Evolutionary conservation across 2,113 vertebrate genomes (phyloP).

Genomic region (Macrotus californicus): DNA sequence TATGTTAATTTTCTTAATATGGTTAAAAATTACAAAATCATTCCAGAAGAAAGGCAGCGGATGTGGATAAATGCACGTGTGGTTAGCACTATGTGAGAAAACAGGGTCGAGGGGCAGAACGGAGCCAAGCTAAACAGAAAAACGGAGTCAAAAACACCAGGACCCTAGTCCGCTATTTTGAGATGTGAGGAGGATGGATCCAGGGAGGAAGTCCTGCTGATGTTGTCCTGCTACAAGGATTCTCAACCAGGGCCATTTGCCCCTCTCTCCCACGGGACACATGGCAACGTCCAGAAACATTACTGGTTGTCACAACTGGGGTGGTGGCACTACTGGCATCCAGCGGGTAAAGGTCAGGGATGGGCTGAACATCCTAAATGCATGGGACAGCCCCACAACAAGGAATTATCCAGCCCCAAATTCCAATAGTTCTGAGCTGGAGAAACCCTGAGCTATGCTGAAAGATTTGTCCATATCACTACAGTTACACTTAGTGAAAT

Average conservation of each 20-base stretch:
- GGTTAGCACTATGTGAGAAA: background rate
- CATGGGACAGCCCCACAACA: background rate
- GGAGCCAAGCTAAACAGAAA: background rate
- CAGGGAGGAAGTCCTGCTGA: background rate
- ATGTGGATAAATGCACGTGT: rapidly evolving
- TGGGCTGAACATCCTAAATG: too few species aligned
- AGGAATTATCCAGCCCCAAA: background rate
- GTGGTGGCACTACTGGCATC: background rate
- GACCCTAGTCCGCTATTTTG: background rate
- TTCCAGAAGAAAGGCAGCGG: background rate
- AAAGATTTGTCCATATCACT: background rate
- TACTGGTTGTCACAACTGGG: background rate
- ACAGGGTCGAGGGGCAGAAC: background rate
- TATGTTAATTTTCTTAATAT: background rate
- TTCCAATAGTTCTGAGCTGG: background rate
- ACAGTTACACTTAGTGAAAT: background rate
- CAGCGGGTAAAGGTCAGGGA: background rate
- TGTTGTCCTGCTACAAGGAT: background rate
- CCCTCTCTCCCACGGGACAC: background rate
- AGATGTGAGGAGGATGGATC: background rate
- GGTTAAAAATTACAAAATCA: background rate
- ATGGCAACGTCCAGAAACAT: background rate
- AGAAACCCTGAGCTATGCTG: background rate
- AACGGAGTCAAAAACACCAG: background rate
- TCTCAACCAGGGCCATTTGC: background rate